These are phyloP conservation scores for Alcis repandata DNA, from an alignment of 2,888 invertebrate species.

Conservation along the genomic window DNA sequence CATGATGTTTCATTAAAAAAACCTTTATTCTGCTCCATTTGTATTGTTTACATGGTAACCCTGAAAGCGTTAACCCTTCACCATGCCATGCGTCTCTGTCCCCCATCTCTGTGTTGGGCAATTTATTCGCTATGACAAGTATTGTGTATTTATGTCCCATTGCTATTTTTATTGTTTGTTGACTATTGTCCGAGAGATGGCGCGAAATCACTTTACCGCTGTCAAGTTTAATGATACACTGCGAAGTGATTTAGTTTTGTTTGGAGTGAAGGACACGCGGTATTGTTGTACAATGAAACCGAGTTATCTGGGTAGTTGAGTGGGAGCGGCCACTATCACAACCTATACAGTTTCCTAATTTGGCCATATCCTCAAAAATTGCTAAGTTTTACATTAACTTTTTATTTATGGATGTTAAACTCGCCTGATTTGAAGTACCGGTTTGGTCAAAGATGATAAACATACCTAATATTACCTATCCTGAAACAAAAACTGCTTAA, in stretches of 20 bases:
- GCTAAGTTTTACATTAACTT: too few relatives aligned
- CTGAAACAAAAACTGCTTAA: too few relatives aligned
- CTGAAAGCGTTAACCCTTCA: conserved; percentile 57
- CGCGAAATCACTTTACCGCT: conserved; percentile 63
- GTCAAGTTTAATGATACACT: conserved; percentile 61
- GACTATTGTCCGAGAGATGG: conserved; percentile 59
- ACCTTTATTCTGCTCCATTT: background rate
- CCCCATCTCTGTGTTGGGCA: conserved; percentile 65
- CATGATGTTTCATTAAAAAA: too few relatives aligned
- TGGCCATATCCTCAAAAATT: too few relatives aligned
- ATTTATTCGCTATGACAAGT: conserved; percentile 76
- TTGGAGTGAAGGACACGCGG: conserved; percentile 6
- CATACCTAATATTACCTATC: too few relatives aligned
- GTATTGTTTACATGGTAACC: conserved; percentile 14
- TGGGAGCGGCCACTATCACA: too few relatives aligned
- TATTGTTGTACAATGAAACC: background rate
- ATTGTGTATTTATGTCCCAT: conserved; percentile 66
- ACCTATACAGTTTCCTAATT: too few relatives aligned
- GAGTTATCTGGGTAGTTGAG: background rate
- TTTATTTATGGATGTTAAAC: too few relatives aligned
- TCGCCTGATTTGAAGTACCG: too few relatives aligned
- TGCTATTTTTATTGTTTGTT: conserved; percentile 67
- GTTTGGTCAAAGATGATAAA: too few relatives aligned
- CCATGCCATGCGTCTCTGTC: conserved; percentile 70
- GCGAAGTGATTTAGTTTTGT: conserved; percentile 54